phyloP scores from a whole-genome alignment of 2,113 vertebrate genomes.

The Tragelaphus scriptus region DNA sequence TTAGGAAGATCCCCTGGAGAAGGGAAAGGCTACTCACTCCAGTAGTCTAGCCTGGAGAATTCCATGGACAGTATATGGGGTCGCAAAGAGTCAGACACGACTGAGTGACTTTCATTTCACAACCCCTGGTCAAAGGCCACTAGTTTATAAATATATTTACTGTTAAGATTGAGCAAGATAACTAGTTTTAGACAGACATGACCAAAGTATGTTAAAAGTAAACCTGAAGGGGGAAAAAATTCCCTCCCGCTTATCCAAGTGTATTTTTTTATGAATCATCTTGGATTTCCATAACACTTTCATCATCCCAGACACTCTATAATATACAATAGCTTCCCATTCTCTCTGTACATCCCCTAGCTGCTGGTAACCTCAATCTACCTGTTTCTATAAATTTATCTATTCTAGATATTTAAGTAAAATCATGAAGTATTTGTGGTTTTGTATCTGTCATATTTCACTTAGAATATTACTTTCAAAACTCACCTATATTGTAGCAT shows the following conservation, averaged over 20 bases:
- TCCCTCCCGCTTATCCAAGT: not conserved
- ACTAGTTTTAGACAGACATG: not conserved
- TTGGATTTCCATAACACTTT: not conserved
- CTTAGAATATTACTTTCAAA: not conserved
- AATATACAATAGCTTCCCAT: not conserved
- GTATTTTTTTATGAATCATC: not conserved
- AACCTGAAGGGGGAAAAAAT: not conserved
- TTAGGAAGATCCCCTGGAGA: not conserved
- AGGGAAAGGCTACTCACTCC: not conserved
- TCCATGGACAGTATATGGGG: not conserved
- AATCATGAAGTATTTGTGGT: not conserved
- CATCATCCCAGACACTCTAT: not conserved
- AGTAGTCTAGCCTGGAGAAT: not conserved
- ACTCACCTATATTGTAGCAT: not conserved
- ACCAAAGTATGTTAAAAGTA: not conserved
- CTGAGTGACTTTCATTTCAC: not conserved
- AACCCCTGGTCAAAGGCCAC: not conserved
- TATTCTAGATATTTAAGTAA: not conserved
- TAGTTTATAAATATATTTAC: not conserved
- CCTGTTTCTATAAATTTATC: not conserved
- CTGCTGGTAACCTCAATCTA: not conserved
- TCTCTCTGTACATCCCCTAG: not conserved
- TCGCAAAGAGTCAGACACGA: not conserved
- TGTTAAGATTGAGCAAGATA: not conserved
- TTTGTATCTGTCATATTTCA: not conserved